These are phyloP conservation scores for Hylyphantes graminicola DNA, from an alignment of 1,140 invertebrate species.

Conservation along the genomic window DNA sequence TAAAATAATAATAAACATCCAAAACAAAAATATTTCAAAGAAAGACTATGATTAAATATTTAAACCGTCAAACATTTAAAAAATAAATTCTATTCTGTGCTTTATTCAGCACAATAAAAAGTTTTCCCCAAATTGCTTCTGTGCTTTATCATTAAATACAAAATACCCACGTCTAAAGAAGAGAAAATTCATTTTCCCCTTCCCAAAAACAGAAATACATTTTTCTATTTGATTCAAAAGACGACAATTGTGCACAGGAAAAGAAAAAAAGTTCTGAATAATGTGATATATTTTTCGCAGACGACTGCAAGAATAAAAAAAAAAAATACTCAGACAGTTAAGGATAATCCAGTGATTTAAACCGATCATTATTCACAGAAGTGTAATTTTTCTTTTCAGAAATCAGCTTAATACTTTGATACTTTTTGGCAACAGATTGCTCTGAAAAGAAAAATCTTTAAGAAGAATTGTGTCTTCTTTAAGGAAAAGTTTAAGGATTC, in stretches of 20 bases:
- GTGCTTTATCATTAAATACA: constrained; percentile 9
- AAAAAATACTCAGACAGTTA: constrained; percentile 1
- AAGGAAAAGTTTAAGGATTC: not conserved
- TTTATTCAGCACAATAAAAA: not conserved
- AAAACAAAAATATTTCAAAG: no score
- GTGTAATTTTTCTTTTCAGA: constrained; percentile 28
- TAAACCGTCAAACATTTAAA: not conserved
- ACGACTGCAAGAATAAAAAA: not conserved
- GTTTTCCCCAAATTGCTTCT: not conserved
- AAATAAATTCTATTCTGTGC: not conserved
- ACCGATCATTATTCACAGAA: constrained; percentile 22
- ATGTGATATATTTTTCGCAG: constrained; percentile 10
- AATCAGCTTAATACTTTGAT: constrained; percentile 14
- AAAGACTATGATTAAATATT: no score
- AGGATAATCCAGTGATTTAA: constrained; percentile 41
- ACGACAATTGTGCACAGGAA: constrained; percentile 8
- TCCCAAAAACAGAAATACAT: not conserved
- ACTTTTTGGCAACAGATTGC: not conserved
- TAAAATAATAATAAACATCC: no score
- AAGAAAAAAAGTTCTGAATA: constrained; percentile 33
- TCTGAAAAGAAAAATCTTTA: not conserved
- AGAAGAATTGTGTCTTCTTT: not conserved
- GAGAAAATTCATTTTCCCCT: not conserved
- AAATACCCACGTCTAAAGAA: not conserved
- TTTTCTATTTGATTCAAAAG: not conserved